These are phyloP conservation scores for Agonopterix subpropinquella DNA, from an alignment of 2,888 invertebrate species.

Conservation along the genomic window DNA sequence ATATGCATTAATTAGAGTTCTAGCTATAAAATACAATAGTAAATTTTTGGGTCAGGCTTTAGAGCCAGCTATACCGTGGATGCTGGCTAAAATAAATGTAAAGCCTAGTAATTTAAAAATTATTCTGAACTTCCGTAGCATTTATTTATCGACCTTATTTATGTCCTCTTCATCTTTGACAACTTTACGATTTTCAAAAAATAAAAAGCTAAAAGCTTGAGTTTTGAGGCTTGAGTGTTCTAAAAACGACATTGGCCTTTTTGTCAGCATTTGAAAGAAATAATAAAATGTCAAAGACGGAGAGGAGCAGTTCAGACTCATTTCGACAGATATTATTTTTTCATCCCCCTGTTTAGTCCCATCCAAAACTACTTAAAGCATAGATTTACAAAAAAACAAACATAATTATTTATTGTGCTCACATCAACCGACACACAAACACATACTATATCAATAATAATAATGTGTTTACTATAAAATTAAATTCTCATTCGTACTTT, in stretches of 20 bases:
- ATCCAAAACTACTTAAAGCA: slow-evolving; percentile 54
- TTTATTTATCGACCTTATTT: slow-evolving; percentile 19
- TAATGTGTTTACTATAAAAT: slow-evolving; percentile 41
- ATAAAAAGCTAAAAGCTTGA: no score
- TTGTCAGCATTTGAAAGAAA: slow-evolving; percentile 1
- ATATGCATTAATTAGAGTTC: slow-evolving; percentile 74
- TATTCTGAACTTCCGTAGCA: slow-evolving; percentile 22
- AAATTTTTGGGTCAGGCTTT: slow-evolving; percentile 52
- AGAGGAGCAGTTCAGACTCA: slow-evolving; percentile 33
- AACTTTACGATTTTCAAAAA: no score
- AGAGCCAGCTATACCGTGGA: slow-evolving; percentile 36
- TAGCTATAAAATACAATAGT: slow-evolving; percentile 74
- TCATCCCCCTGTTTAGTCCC: slow-evolving; percentile 62
- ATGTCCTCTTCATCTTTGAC: slow-evolving; percentile 12
- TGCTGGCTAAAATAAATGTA: slow-evolving; percentile 31
- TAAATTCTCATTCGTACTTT: slow-evolving; percentile 44
- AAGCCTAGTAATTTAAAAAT: slow-evolving; percentile 26
- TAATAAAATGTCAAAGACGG: background rate
- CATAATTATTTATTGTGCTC: slow-evolving; percentile 58
- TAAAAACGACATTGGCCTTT: background rate
- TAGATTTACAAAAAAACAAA: slow-evolving; percentile 39
- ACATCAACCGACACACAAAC: slow-evolving; percentile 57
- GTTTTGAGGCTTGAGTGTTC: background rate
- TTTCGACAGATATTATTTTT: slow-evolving; percentile 15
- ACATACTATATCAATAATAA: slow-evolving; percentile 47